A percentile compares a stretch with the other conserved stretches of the same genome.
phyloP scores from a whole-genome alignment of 2,113 vertebrate species.

The Aspiorhynchus laticeps region DNA sequence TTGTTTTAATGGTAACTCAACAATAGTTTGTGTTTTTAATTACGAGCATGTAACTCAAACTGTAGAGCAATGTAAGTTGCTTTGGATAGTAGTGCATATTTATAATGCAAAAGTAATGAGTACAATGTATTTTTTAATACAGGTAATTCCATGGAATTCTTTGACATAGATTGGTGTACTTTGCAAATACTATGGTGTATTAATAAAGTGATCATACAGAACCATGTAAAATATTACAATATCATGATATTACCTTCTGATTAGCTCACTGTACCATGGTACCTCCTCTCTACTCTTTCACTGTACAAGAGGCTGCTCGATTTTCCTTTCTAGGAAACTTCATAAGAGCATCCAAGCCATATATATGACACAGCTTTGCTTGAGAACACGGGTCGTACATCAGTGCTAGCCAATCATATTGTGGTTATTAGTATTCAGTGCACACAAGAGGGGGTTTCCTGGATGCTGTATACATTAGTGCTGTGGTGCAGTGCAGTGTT shows the following conservation, averaged over 20 bases:
- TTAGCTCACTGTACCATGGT: neutral
- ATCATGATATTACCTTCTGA: neutral
- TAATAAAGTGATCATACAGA: neutral
- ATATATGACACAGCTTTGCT: neutral
- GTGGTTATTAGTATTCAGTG: conserved; percentile 28
- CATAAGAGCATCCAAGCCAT: neutral
- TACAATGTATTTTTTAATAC: neutral
- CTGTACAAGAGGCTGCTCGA: neutral
- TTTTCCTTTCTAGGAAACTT: conserved; percentile 15
- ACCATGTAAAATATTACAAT: neutral
- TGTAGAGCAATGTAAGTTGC: neutral
- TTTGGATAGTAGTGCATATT: neutral
- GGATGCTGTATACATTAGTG: conserved; percentile 37
- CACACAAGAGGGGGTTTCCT: conserved; percentile 42
- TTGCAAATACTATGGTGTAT: neutral
- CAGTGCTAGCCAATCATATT: neutral
- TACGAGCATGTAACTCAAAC: neutral
- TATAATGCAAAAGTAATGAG: neutral
- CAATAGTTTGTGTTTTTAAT: neutral
- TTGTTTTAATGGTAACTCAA: neutral
- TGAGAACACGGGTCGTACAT: neutral
- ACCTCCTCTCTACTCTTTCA: neutral
- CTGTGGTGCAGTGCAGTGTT: conserved; percentile 45
- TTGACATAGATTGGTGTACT: neutral
- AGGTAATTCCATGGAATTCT: neutral